phyloP scores from a whole-genome alignment of 2,113 vertebrate species.

The Heterotilapia buettikoferi region DNA sequence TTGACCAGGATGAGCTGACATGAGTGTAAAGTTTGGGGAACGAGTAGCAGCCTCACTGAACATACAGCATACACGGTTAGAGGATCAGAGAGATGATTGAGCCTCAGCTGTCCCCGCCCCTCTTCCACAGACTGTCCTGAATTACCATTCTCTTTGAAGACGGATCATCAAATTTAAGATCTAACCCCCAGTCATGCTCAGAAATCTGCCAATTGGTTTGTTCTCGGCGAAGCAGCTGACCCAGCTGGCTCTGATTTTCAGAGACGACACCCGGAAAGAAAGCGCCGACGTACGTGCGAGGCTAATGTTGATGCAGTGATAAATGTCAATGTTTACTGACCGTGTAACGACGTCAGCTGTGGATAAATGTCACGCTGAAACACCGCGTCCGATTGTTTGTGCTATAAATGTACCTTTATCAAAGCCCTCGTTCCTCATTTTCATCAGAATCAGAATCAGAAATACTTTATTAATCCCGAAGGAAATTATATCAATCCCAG shows the following conservation, averaged over 20 bases:
- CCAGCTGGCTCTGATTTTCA: neutral
- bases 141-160: conserved; percentile 44
- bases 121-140: neutral
- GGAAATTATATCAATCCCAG: neutral
- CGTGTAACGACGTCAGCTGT: neutral
- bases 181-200: neutral
- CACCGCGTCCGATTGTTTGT: neutral
- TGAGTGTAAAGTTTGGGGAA: neutral
- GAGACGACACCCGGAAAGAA: neutral
- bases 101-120: neutral
- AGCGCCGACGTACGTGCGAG: neutral
- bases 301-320: conserved; percentile 20
- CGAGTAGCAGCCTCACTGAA: neutral
- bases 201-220: neutral
- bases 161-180: conserved; percentile 4
- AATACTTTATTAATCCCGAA: neutral
- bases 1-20: neutral
- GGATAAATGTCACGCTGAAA: conserved; percentile 25
- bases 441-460: neutral
- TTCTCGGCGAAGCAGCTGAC: neutral
- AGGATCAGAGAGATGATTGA: neutral
- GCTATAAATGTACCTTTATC: conserved; percentile 11
- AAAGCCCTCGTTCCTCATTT: neutral
- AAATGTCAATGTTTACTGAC: conserved; percentile 44
- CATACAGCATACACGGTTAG: neutral